Evolutionary conservation across 1,140 invertebrate genomes (phyloP).

Genomic region (Lanistes nyassanus): DNA sequence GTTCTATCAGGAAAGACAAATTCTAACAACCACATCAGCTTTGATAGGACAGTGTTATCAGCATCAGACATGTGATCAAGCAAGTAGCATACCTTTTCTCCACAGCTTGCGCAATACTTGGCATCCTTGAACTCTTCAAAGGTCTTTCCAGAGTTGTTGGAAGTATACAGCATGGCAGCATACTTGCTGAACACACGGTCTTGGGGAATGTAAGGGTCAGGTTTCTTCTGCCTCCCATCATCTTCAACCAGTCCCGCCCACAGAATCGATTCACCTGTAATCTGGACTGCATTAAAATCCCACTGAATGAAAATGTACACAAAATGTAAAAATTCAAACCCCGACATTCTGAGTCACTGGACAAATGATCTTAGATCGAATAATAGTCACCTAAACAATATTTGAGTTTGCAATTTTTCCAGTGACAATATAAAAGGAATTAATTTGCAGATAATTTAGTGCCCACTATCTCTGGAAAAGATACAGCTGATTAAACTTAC

Average conservation of each 20-base stretch:
- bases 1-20: too few species aligned
- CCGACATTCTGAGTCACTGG: too few species aligned
- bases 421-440: too few species aligned
- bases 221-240: conserved; percentile 45
- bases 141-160: conserved; percentile 57
- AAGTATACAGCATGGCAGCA: conserved; percentile 64
- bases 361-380: too few species aligned
- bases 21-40: not conserved
- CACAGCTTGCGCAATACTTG: conserved; percentile 63
- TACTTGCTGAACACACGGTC: conserved; percentile 65
- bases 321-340: too few species aligned
- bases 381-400: too few species aligned
- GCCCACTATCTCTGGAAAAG: too few species aligned
- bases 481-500: not conserved
- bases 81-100: conserved; percentile 56
- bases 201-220: conserved; percentile 63
- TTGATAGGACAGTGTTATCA: not conserved
- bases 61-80: too few species aligned
- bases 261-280: conserved; percentile 48
- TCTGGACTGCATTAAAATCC: too few species aligned
- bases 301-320: too few species aligned
- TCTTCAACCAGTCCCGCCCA: conserved; percentile 53
- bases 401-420: too few species aligned
- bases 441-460: too few species aligned
- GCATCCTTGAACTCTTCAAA: conserved; percentile 64